Conservation (phyloP, 2,797 vertebrate species). For the Lepus oiostolus region DNA sequence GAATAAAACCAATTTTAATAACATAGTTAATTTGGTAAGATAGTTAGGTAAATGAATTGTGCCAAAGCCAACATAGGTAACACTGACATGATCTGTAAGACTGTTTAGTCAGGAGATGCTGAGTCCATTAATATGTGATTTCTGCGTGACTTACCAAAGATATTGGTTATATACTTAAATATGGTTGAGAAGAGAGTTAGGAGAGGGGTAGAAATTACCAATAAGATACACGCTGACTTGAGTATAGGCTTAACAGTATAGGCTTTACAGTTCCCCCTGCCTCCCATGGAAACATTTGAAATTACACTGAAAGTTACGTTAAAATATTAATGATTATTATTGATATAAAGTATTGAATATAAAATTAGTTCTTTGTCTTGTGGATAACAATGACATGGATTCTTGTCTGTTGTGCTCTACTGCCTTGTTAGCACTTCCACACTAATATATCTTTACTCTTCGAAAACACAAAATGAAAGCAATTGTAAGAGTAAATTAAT, state of each 20-base stretch:
- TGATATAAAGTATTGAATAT: not conserved
- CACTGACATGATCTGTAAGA: not conserved
- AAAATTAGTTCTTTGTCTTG: not conserved
- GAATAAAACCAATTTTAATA: conserved; percentile 24
- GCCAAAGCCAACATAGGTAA: not conserved
- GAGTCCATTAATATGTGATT: not conserved
- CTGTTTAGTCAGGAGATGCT: not conserved
- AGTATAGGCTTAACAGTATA: not conserved
- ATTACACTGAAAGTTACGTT: conserved; percentile 18
- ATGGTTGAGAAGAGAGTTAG: not conserved
- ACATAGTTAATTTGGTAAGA: not conserved
- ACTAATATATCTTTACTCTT: conserved; percentile 4
- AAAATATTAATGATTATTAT: conserved; percentile 1
- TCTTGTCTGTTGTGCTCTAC: not conserved
- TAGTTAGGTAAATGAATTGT: conserved; percentile 15
- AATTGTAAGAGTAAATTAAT: not conserved
- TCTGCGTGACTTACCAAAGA: not conserved
- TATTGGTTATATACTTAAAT: not conserved
- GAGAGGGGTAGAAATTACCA: not conserved
- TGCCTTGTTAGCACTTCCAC: not conserved
- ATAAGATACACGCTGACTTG: not conserved
- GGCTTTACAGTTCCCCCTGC: not conserved
- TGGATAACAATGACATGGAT: not conserved
- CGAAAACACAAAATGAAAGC: conserved; percentile 20
- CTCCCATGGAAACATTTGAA: not conserved